phyloP scores from a whole-genome alignment of 2,888 invertebrate genomes.

The Ormyrus rosae region DNA sequence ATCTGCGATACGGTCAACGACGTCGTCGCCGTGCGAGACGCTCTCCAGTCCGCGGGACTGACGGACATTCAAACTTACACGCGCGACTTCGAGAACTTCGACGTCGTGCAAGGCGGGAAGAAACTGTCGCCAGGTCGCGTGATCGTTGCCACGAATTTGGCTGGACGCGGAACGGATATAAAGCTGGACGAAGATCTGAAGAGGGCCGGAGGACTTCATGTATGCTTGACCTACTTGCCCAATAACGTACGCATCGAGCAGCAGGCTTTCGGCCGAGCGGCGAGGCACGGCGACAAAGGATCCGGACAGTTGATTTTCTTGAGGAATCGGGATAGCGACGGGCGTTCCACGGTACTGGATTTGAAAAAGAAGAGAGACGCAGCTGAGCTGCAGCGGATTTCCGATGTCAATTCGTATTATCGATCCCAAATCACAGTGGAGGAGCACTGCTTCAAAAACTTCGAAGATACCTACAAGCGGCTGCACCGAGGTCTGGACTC shows the following conservation, averaged over 20 bases:
- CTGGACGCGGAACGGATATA: slow-evolving; percentile 73
- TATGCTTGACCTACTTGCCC: slow-evolving; percentile 72
- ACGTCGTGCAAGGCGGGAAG: too few species aligned
- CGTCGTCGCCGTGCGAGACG: too few species aligned
- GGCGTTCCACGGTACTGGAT: background rate
- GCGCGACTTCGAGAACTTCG: too few species aligned
- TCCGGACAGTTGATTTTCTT: slow-evolving; percentile 6
- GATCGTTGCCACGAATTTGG: slow-evolving; percentile 72
- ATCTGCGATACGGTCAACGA: too few species aligned
- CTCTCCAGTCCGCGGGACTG: too few species aligned
- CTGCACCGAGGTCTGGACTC: too few species aligned
- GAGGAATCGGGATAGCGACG: background rate
- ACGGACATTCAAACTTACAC: too few species aligned
- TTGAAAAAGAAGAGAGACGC: background rate
- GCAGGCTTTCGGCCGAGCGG: slow-evolving; percentile 73
- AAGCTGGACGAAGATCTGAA: slow-evolving; percentile 63
- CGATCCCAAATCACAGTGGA: too few species aligned
- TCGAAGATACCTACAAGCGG: too few species aligned
- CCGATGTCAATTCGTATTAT: too few species aligned
- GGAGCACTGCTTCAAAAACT: too few species aligned
- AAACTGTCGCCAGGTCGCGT: slow-evolving; percentile 58
- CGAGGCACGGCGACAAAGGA: slow-evolving; percentile 71
- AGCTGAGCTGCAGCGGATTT: too few species aligned
- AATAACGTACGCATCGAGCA: slow-evolving; percentile 70
- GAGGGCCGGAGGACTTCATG: slow-evolving; percentile 71